Base-by-base conservation (phyloP, 2,797 vertebrate species). In the Perodicticus potto region DNA sequence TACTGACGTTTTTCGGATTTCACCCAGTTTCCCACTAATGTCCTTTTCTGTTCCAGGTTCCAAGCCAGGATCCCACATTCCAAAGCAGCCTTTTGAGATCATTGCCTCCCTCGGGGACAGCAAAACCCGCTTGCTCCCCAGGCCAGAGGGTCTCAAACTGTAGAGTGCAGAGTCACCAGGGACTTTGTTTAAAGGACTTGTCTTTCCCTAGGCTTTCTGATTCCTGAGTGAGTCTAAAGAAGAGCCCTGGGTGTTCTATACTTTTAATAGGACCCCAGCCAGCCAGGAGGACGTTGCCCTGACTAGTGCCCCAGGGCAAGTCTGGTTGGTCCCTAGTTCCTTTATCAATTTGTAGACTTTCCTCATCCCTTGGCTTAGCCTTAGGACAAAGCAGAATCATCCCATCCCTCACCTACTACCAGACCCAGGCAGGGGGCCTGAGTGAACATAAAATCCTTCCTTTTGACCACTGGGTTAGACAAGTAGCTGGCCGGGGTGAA, bases 41-140 rank as follows among this genome's bases (percentile, higher is more conserved):
- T 70, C 83, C 76, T 77, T 95, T 84, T 65, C 55, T 65, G 67
- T 87, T 89, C 86, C 43, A 85, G 91, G 92, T 85, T 87, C 45
- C 55, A 27, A 3, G 74, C 91, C 67, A 96, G 93, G 45, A 69
- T 65, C 76, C 80, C 89, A 89, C 65, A 65, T 84, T 72, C 80
- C 95, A 81, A 70, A 59, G 63, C 23, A 25, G 67, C 55, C 65
- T 63, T 87, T 57, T 85, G 78, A 82, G 59, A 34, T 37, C 12
- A 16, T 2, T 5, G 53, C 45, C 86, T 89, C 70, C 40, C 40
- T 34, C 22, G 59, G 69, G 49, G 88, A 69, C 14, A 23, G 63
- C 32, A 34, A 10, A 84, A 57, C 65, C n/a, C 70, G 78, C 34
- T 7, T 2, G 2, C 1, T 25, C 12, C n/a, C 29, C 17, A 63